Conservation (phyloP, 2,888 invertebrate species). For the Diadegma fenestrale region DNA sequence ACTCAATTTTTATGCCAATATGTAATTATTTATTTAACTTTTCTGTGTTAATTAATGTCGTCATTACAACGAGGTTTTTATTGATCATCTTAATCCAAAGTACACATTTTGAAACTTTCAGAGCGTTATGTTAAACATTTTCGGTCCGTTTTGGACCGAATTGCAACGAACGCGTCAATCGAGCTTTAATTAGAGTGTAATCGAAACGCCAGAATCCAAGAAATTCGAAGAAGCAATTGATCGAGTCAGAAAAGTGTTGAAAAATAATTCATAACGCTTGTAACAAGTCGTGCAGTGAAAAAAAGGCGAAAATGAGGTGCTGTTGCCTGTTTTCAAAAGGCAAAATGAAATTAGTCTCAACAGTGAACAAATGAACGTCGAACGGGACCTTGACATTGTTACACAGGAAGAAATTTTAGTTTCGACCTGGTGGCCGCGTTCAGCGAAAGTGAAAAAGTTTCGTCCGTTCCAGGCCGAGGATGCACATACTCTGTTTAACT, state of each 20-base stretch:
- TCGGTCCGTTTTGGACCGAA: too few species aligned
- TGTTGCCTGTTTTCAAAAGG: neutral
- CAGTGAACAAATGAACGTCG: neutral
- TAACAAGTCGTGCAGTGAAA: too few species aligned
- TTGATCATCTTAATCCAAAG: neutral
- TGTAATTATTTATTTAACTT: neutral
- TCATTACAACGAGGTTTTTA: neutral
- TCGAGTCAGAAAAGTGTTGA: too few species aligned
- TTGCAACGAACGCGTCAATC: too few species aligned
- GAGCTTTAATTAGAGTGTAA: too few species aligned
- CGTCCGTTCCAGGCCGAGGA: slow-evolving; percentile 17
- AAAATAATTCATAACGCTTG: too few species aligned
- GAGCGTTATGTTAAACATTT: too few species aligned
- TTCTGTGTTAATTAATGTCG: neutral
- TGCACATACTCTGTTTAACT: neutral
- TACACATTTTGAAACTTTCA: too few species aligned
- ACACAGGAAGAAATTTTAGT: slow-evolving; percentile 18
- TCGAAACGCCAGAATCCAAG: too few species aligned
- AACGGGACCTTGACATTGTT: neutral
- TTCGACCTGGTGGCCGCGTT: slow-evolving; percentile 8
- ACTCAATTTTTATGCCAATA: neutral
- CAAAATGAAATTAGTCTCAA: neutral
- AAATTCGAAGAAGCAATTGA: too few species aligned
- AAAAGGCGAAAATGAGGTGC: neutral
- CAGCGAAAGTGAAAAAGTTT: slow-evolving; percentile 20